Evolutionary conservation across 2,888 invertebrate genomes (phyloP).

Genomic region (Octonoba sinensis): DNA sequence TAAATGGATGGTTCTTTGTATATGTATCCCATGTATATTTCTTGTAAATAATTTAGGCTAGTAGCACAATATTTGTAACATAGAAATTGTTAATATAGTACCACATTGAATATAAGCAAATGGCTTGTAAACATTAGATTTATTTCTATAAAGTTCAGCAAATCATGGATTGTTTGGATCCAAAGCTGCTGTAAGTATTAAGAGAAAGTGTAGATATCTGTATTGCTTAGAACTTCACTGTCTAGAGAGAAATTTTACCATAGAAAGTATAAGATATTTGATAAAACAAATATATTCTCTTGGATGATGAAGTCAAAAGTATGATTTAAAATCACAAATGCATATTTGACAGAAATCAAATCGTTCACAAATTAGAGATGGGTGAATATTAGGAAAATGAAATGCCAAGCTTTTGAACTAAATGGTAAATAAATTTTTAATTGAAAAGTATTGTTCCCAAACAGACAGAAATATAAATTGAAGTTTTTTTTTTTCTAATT

Average conservation of each 20-base stretch:
- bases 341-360: too few relatives aligned
- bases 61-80: constrained; percentile 55
- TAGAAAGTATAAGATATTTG: neutral
- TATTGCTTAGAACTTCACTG: constrained; percentile 41
- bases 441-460: too few relatives aligned
- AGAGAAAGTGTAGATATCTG: constrained; percentile 51
- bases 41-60: constrained; percentile 59
- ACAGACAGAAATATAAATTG: too few relatives aligned
- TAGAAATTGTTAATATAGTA: constrained; percentile 44
- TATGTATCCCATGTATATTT: constrained; percentile 62
- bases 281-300: too few relatives aligned
- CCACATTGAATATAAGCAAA: constrained; percentile 30
- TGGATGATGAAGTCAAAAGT: too few relatives aligned
- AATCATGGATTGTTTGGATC: constrained; percentile 39
- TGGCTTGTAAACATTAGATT: constrained; percentile 44
- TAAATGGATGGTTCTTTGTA: constrained; percentile 55
- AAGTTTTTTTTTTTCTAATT: too few relatives aligned
- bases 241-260: constrained; percentile 32
- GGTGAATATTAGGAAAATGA: too few relatives aligned
- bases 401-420: too few relatives aligned
- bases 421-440: too few relatives aligned
- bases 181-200: constrained; percentile 25
- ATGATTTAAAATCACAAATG: too few relatives aligned
- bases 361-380: too few relatives aligned
- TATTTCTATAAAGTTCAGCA: constrained; percentile 36